A percentile compares a stretch with the other conserved stretches of the same genome.
Conservation (phyloP, 2,113 vertebrate genomes). For the Toxotes jaculatrix region DNA sequence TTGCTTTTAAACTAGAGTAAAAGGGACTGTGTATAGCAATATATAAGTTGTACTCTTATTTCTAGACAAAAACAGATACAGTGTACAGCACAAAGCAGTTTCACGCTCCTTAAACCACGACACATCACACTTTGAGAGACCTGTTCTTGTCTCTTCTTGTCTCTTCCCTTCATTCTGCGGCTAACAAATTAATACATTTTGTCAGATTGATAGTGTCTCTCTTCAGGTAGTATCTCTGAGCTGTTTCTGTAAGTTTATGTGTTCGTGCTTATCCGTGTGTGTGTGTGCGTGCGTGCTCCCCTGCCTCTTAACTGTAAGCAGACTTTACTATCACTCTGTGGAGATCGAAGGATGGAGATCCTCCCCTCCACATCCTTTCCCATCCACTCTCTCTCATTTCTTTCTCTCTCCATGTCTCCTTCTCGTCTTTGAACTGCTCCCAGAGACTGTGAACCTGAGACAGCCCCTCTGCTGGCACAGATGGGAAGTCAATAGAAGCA, state of each 20-base stretch:
- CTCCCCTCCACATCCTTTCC: conserved; percentile 17
- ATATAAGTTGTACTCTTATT: neutral
- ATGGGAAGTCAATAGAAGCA: conserved; percentile 84
- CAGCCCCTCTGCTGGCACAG: conserved; percentile 74
- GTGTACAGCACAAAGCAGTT: neutral
- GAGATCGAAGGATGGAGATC: conserved; percentile 21
- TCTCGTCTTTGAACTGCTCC: conserved; percentile 75
- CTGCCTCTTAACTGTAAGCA: conserved; percentile 8
- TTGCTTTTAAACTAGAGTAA: neutral
- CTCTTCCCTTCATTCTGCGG: neutral
- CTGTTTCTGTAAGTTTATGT: conserved; percentile 10
- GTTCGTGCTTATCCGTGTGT: conserved; percentile 9
- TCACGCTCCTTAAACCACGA: neutral
- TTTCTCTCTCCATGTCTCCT: conserved; percentile 32
- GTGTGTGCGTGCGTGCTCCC: neutral
- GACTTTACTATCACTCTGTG: conserved; percentile 15
- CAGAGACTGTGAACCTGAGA: conserved; percentile 76
- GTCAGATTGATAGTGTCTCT: conserved; percentile 4
- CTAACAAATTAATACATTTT: neutral
- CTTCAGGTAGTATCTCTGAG: neutral
- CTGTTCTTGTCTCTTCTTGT: neutral
- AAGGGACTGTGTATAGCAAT: neutral
- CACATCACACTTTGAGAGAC: neutral
- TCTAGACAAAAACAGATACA: conserved; percentile 3
- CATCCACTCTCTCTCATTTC: neutral